These are phyloP conservation scores for Sweltsa coloradensis DNA, from an alignment of 1,140 invertebrate species.

Conservation along the genomic window DNA sequence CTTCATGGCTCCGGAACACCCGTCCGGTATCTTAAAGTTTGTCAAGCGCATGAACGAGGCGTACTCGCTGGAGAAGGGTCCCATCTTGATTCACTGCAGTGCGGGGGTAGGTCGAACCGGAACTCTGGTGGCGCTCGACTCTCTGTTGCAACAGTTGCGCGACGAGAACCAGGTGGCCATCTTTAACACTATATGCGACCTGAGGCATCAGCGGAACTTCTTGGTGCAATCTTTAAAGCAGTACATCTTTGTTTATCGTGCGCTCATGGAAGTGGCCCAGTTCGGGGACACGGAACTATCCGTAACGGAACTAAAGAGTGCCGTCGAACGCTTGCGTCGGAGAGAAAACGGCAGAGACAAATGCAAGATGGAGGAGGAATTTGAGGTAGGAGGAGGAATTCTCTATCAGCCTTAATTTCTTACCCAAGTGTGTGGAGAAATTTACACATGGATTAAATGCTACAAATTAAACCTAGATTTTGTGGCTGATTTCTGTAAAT, in stretches of 20 bases:
- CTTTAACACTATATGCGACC: conserved; percentile 79
- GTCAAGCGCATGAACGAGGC: conserved; percentile 81
- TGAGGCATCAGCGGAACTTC: conserved; percentile 82
- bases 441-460: too few species aligned
- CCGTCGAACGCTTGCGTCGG: conserved; percentile 56
- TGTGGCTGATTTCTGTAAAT: too few species aligned
- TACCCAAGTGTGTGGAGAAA: too few species aligned
- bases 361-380: conserved; percentile 67
- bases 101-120: conserved; percentile 88
- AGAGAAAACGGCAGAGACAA: conserved; percentile 48
- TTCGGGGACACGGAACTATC: conserved; percentile 88
- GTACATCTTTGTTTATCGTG: conserved; percentile 94
- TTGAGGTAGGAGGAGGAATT: conserved; percentile 66
- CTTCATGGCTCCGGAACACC: conserved; percentile 86
- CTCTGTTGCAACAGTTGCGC: conserved; percentile 67
- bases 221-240: conserved; percentile 91
- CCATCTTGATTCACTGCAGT: conserved; percentile 80
- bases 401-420: too few species aligned
- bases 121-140: conserved; percentile 81
- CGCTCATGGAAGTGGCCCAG: conserved; percentile 82
- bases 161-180: conserved; percentile 74
- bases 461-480: too few species aligned
- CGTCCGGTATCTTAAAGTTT: conserved; percentile 79
- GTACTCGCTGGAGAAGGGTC: conserved; percentile 66
- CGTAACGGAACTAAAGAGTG: conserved; percentile 50